Evolutionary conservation across 2,113 vertebrate genomes (phyloP).

Genomic region (Archocentrus centrarchus): DNA sequence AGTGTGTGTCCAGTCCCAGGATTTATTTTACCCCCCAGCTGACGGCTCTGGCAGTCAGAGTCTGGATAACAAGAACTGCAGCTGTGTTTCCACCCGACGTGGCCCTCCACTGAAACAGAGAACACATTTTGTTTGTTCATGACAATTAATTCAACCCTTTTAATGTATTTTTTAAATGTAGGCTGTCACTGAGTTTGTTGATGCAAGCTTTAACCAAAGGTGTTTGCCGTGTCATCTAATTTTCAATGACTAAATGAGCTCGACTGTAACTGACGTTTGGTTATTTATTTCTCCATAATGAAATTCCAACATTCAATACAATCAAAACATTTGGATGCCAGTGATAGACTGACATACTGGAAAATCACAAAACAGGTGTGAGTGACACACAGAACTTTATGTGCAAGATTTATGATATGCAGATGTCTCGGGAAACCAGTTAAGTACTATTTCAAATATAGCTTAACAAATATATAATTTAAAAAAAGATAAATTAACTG

Average conservation of each 20-base stretch:
- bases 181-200: constrained; percentile 56
- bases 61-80: constrained; percentile 51
- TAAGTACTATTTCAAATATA: background rate
- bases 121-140: constrained; percentile 29
- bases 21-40: constrained; percentile 54
- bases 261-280: constrained; percentile 9
- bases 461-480: background rate
- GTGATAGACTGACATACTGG: background rate
- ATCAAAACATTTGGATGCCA: constrained; percentile 7
- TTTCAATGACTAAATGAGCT: constrained; percentile 5
- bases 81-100: constrained; percentile 63
- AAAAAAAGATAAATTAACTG: background rate
- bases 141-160: constrained; percentile 31
- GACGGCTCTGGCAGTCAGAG: constrained; percentile 53
- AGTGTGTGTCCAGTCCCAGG: constrained; percentile 18
- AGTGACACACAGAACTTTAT: background rate
- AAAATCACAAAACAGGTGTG: background rate
- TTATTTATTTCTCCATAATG: constrained; percentile 30
- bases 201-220: constrained; percentile 28
- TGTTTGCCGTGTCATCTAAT: constrained; percentile 42
- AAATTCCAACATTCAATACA: background rate
- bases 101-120: background rate
- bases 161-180: constrained; percentile 47
- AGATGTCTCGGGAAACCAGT: background rate
- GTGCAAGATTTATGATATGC: background rate